Base-by-base conservation (phyloP, 1,140 invertebrate species). In the Eufriesea mexicana region DNA sequence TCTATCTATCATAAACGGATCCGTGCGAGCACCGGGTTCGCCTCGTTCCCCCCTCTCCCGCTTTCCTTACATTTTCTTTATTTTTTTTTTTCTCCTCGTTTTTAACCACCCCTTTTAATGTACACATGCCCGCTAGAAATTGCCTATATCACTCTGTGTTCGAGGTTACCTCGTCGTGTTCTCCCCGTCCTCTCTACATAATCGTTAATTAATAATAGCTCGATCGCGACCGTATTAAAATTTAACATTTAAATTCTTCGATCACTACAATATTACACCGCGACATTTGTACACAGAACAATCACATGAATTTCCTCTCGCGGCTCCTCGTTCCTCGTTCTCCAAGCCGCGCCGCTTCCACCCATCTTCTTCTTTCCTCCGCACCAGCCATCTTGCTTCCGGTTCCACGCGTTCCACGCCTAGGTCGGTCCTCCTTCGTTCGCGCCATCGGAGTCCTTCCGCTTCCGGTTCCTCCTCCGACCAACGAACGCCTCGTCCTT, bases 221-320 rank as follows among this genome's bases (percentile, higher is more conserved):
- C 91, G 90, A 93, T 94, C 93, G 93, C 92, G 92, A 94, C 92
- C 90, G 93, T 94, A 94, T 94, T 94, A 94, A 94, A 94, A 94
- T 94, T 94, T 93, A 94, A 94, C 93, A 94, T 94, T 94, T 92
- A 94, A 92, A 93, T 93, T 93, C 88, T 90, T 93, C 92, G 93
- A 93, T 94, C 93, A 94, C 94, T 94, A 94, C 93, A 94, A 94
- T 94, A 93, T 94, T 94, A 94, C 94, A 94, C 92, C 93, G 91
- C 93, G 91, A 94, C 93, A 94, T 94, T 94, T 94, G 93, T 94
- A 94, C 94, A 94, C 93, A 94, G 93, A 94, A 94, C 93, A 94
- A 94, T 94, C 94, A 94, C 94, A 94, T 92, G 93, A 94, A 94
- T 92, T 93, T 93, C 61, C 79, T 45, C 59, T 23, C 62, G 72